Base-by-base conservation (phyloP, 2,888 invertebrate species). In the Hylaea fasciaria region DNA sequence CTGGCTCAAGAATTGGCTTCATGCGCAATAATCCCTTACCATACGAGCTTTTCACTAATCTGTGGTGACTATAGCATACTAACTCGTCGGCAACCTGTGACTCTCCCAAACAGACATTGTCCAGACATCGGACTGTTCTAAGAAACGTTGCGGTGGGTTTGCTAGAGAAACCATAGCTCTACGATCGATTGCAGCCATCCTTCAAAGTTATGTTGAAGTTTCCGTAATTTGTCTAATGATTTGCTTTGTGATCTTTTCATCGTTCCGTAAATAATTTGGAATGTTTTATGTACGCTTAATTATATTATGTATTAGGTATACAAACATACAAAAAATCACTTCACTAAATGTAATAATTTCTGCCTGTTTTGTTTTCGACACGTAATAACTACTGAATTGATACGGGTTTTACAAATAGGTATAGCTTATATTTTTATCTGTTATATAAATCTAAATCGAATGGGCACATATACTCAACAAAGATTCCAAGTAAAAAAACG, bases 121-220 rank as follows among this genome's bases (percentile, higher is more conserved):
- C 67, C 82, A 84, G 82, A 79, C 75, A 66, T 58, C 45, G 56
- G 51, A 57, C 48, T 40, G 47, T 77, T 74, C 76, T 56, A 58
- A 69, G 81, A 79, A 81, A 67, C 65, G 58, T 65, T 68, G 68
- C 62, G 65, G 62, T 71, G 76, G 74, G 78, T 83, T 80, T 78
- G 73, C 72, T 70, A 77, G 65, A 73, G 73, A 75, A 66, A 70
- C 64, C 70, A 66, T 61, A 57, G 72, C 63, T 64, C 61, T 76
- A 71, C 14, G 7, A 35, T 72, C 69, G 29, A 32, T 32, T 32
- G 13, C 16, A 14, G 11, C 17, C 29, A 16, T 56, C 55, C 28
- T 9, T 40, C 40, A 47, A 10, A 17, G 10, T 50, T 7, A 43
- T 44, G 37, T 12, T 32, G 16, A 35, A 41, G 17, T 37, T 53